Evolutionary conservation across 2,113 vertebrate genomes (phyloP).

Genomic region (Leptosomus discolor): DNA sequence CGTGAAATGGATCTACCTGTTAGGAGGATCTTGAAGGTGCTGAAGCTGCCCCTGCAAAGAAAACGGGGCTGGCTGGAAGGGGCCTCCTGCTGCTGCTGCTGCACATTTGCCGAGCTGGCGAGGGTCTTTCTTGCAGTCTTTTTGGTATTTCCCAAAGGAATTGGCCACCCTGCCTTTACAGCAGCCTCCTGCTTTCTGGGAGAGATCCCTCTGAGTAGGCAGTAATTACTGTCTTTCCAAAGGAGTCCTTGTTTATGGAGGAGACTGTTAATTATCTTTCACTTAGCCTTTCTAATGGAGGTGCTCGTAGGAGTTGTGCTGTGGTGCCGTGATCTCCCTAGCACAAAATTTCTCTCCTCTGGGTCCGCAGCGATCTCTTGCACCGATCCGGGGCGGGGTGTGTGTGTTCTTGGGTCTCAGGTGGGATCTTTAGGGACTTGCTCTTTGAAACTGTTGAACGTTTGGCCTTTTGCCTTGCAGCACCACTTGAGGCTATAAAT

Average conservation of each 20-base stretch:
- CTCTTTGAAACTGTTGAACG: not conserved
- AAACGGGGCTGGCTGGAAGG: not conserved
- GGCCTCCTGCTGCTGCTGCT: not conserved
- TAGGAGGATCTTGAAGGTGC: not conserved
- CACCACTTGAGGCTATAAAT: not conserved
- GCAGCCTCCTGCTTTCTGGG: not conserved
- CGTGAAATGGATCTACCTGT: not conserved
- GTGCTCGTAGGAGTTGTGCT: not conserved
- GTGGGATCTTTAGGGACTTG: not conserved
- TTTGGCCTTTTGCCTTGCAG: not conserved
- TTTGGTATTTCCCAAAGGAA: not conserved
- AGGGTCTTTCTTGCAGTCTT: not conserved
- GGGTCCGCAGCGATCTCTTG: not conserved
- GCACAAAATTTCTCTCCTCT: not conserved
- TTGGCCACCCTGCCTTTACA: rapidly evolving
- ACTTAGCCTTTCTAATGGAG: not conserved
- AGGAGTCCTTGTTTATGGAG: not conserved
- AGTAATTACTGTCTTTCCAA: not conserved
- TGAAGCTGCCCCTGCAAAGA: not conserved
- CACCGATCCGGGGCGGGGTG: rapidly evolving
- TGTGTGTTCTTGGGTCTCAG: not conserved
- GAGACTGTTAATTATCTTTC: not conserved
- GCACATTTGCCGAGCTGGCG: not conserved
- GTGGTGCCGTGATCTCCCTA: not conserved
- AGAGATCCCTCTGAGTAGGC: not conserved